Percentiles rank a stretch among this genome's conserved stretches.
Conservation (phyloP, 2,113 vertebrate species). For the Dasyurus viverrinus region DNA sequence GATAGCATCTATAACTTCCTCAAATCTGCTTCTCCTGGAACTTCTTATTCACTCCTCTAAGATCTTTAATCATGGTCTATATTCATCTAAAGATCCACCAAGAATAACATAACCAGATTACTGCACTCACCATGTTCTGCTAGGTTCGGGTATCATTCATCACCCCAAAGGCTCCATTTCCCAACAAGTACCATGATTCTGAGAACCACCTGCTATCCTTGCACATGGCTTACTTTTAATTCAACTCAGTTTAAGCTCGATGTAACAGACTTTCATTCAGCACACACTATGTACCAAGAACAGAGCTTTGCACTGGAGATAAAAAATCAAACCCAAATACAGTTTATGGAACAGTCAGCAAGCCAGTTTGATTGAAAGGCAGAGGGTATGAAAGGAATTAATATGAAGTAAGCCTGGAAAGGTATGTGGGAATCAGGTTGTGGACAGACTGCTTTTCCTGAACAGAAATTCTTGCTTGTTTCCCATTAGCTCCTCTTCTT, state of each 20-base stretch:
- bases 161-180: neutral
- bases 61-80: neutral
- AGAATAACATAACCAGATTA: neutral
- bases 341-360: neutral
- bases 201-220: neutral
- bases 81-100: neutral
- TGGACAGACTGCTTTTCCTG: neutral
- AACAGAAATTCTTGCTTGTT: neutral
- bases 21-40: neutral
- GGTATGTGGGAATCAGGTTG: neutral
- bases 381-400: neutral
- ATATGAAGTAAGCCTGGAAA: neutral
- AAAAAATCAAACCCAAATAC: neutral
- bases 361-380: neutral
- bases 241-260: neutral
- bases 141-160: neutral
- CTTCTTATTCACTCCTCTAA: neutral
- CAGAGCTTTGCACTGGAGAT: neutral
- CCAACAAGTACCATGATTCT: neutral
- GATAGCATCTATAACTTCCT: neutral
- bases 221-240: neutral
- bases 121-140: neutral
- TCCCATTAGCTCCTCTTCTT: neutral
- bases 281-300: neutral
- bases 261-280: neutral